Percentiles rank a stretch among this genome's conserved stretches.
These are phyloP conservation scores for Sycophaga agraensis DNA, from an alignment of 1,140 invertebrate genomes.

Conservation along the genomic window DNA sequence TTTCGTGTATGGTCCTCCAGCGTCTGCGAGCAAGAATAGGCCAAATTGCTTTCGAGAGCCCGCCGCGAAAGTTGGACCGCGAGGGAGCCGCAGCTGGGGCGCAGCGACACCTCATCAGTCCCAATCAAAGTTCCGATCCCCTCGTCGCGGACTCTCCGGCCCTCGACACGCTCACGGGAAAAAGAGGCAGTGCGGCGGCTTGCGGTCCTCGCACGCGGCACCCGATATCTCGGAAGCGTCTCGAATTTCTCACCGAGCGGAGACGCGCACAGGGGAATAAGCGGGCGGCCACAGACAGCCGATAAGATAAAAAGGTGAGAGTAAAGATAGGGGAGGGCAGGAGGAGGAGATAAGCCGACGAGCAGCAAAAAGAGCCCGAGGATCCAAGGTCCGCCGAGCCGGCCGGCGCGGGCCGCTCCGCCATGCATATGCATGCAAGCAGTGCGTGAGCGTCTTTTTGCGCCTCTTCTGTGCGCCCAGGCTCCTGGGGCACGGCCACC, in stretches of 20 bases:
- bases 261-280: neutral
- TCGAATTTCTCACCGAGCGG: constrained; percentile 10
- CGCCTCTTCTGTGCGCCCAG: neutral
- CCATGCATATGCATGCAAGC: neutral
- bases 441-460: neutral
- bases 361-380: constrained; percentile 1
- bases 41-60: too few relatives aligned
- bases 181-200: too few relatives aligned
- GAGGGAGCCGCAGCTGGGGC: too few relatives aligned
- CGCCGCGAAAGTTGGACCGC: too few relatives aligned
- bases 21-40: too few relatives aligned
- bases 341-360: neutral
- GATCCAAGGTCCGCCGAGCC: constrained; percentile 12
- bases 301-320: constrained; percentile 24
- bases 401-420: neutral
- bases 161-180: too few relatives aligned
- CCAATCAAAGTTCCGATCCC: too few relatives aligned
- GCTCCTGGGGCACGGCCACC: neutral
- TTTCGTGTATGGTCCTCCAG: too few relatives aligned
- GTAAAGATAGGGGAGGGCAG: constrained; percentile 7
- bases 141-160: too few relatives aligned
- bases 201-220: too few relatives aligned
- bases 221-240: neutral
- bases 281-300: neutral
- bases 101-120: too few relatives aligned